Evolutionary conservation across 2,888 invertebrate species (phyloP).

Genomic region (Hypselothyrea guttata): DNA sequence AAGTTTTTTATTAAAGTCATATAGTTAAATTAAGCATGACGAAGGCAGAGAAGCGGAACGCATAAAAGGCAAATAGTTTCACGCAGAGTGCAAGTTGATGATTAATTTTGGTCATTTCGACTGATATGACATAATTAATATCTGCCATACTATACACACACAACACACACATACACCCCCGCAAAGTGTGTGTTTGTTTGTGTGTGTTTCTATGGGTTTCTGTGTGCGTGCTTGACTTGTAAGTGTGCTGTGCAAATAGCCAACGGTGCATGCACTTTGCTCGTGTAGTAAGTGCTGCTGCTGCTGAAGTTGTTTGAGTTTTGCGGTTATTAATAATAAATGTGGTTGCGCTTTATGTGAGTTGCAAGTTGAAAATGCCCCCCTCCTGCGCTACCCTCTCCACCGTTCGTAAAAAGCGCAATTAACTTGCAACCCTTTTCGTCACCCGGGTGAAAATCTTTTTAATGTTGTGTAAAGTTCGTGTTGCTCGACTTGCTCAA

Average conservation of each 20-base stretch:
- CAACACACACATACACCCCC: constrained; percentile 24
- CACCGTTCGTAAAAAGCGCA: constrained; percentile 68
- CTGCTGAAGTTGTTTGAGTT: constrained; percentile 65
- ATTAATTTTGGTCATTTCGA: constrained; percentile 42
- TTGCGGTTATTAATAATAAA: constrained; percentile 79
- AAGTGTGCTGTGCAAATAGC: constrained; percentile 52
- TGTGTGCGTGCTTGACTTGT: constrained; percentile 16
- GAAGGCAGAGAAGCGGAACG: too few species aligned
- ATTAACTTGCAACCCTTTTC: constrained; percentile 66
- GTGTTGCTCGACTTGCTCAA: constrained; percentile 17
- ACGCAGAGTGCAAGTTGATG: constrained; percentile 1
- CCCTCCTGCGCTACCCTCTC: background rate
- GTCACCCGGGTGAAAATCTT: constrained; percentile 48
- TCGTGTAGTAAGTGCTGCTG: constrained; percentile 37
- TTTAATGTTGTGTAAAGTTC: constrained; percentile 54
- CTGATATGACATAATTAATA: constrained; percentile 45
- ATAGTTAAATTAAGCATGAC: too few species aligned
- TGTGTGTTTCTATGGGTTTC: constrained; percentile 1
- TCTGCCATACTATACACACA: constrained; percentile 13
- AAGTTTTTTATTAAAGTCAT: too few species aligned
- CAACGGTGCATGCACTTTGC: constrained; percentile 46
- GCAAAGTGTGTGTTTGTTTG: constrained; percentile 1
- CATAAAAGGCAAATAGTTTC: background rate
- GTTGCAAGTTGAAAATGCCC: constrained; percentile 38
- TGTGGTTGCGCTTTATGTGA: constrained; percentile 66